Base-by-base conservation (phyloP, 2,888 invertebrate genomes). In the Nomada fucata region DNA sequence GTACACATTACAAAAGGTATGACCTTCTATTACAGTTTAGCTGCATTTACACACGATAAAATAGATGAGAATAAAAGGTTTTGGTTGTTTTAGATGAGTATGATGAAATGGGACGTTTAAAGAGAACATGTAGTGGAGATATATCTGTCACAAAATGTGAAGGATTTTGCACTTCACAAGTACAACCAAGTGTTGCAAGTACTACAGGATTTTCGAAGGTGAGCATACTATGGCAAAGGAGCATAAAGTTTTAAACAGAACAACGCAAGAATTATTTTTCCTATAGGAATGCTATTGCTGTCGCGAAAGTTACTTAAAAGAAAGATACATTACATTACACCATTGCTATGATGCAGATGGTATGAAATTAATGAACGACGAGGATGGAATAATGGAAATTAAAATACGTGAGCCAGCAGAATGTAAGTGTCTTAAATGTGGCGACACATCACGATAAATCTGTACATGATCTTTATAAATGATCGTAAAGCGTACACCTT, bases 291-390 rank as follows among this genome's bases (percentile, higher is more conserved):
- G 98, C 92, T 98, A 96, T 91, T 98, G 98, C 94, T 98, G 98
- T 91, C 95, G 98, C 76, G 98, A 98, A 94, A 97, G 97, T 89
- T 97, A 96, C 92, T 95, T 98, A 65, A 95, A 97, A 79, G 97
- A 97, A 91, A 95, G 98, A 85, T 94, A 96, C 70, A 96, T 98
- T 50, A 96, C 96, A 0, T 94, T 98, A 76, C 96, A 96, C 18
- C 97, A 98, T 90, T 98, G 98, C 93, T 98, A 97, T 91, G 97
- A 98, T 93, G 96, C 97, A 20, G 98, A 98, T 93, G 98, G 98
- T 3, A 94, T 97, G 36, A 95, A 97, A 85, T 94, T 98, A 70
- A 96, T 95, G 71, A 95, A 96, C 13, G 96, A 96, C 88, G 96
- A 96, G 50, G 94, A 95, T 88, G 96, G 96, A 57, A 94, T 95